phyloP scores from a whole-genome alignment of 2,888 invertebrate genomes.

The Noctua fimbriata region DNA sequence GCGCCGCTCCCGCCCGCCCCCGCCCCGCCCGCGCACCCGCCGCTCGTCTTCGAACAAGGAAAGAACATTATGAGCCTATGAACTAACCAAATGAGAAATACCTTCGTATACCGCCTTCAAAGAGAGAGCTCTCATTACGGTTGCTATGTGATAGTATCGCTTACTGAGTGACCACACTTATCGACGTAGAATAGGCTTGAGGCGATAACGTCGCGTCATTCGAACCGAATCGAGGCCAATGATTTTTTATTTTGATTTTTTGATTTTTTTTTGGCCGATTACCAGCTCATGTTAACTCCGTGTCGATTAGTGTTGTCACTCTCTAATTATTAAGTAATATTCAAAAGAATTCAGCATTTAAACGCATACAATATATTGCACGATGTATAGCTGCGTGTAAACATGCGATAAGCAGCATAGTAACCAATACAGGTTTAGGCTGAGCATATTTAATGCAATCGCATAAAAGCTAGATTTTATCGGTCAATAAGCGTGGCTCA shows the following conservation, averaged over 20 bases:
- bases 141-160: not conserved
- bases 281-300: not conserved
- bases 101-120: no score
- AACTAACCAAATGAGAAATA: not conserved
- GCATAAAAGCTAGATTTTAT: not conserved
- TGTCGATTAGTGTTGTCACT: not conserved
- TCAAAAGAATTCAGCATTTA: not conserved
- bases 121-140: not conserved
- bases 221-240: not conserved
- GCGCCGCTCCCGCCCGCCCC: constrained; percentile 79
- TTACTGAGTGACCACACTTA: not conserved
- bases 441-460: not conserved
- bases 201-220: not conserved
- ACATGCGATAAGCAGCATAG: not conserved
- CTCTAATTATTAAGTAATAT: not conserved
- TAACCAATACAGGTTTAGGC: not conserved
- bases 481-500: no score
- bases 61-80: not conserved
- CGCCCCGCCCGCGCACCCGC: constrained; percentile 69
- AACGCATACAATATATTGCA: not conserved
- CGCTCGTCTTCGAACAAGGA: constrained; percentile 76
- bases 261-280: no score
- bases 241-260: not conserved
- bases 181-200: not conserved
- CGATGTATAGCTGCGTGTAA: not conserved